Conservation (phyloP, 2,113 vertebrate genomes). For the Chitala chitala region DNA sequence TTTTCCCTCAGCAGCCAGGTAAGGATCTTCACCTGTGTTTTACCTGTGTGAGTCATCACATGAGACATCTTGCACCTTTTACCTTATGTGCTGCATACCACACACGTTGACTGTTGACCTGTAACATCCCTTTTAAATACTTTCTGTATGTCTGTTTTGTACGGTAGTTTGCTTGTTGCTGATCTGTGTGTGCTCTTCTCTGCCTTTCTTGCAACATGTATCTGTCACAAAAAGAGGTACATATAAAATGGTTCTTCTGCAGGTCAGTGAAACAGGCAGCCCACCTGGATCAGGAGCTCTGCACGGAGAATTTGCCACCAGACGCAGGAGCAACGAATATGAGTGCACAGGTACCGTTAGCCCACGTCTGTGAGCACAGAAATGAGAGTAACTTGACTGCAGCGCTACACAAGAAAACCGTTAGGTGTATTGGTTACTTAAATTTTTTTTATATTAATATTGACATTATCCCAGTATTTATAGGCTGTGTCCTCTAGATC, state of each 20-base stretch:
- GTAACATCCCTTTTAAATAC: background rate
- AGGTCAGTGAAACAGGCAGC: constrained; percentile 72
- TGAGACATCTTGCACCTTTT: background rate
- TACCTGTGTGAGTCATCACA: no score
- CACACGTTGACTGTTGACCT: background rate
- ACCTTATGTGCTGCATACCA: background rate
- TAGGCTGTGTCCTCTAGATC: no score
- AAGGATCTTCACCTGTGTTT: constrained; percentile 5
- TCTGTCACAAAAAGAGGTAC: no score
- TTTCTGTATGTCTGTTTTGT: background rate
- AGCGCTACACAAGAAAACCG: background rate
- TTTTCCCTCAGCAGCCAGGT: constrained; percentile 88
- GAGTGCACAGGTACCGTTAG: constrained; percentile 36
- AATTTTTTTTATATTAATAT: background rate
- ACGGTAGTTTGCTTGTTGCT: background rate
- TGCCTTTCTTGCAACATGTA: no score
- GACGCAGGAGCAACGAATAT: constrained; percentile 64
- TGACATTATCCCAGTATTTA: no score
- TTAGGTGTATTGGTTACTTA: background rate
- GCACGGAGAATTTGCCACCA: constrained; percentile 58
- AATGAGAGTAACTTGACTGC: background rate
- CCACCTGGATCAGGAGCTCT: constrained; percentile 55
- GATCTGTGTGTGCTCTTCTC: no score
- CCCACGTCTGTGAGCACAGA: background rate
- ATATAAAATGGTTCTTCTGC: constrained; percentile 11